phyloP scores from a whole-genome alignment of 2,888 invertebrate species.

The Xestia ashworthii region DNA sequence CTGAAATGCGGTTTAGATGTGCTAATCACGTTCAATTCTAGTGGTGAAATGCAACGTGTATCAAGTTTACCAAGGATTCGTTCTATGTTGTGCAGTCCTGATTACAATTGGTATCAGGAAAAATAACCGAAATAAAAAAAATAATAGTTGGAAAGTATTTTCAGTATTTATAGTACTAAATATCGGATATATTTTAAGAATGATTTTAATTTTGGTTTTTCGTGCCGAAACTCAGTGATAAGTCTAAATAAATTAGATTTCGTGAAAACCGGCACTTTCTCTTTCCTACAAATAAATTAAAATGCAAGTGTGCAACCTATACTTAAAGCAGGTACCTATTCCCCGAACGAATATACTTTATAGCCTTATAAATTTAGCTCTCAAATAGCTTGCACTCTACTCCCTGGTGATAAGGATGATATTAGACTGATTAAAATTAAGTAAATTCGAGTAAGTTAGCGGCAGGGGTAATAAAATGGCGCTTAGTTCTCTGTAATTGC shows the following conservation, averaged over 20 bases:
- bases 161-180: background rate
- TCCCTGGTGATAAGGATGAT: slow-evolving; percentile 27
- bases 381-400: slow-evolving; percentile 41
- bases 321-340: slow-evolving; percentile 66
- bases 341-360: slow-evolving; percentile 69
- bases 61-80: no score
- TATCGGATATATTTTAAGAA: background rate
- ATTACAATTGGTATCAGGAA: no score
- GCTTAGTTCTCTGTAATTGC: slow-evolving; percentile 74
- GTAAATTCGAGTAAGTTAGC: slow-evolving; percentile 67
- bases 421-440: slow-evolving; percentile 56
- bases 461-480: slow-evolving; percentile 73
- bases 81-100: no score
- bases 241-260: slow-evolving; percentile 32
- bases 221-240: slow-evolving; percentile 6
- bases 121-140: no score
- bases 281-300: slow-evolving; percentile 66
- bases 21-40: no score
- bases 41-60: no score
- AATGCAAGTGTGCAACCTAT: slow-evolving; percentile 70
- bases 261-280: slow-evolving; percentile 49
- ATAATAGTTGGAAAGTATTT: no score
- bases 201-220: slow-evolving; percentile 1
- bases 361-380: slow-evolving; percentile 61
- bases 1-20: no score